Evolutionary conservation across 1,140 invertebrate species (phyloP), one percentile per base, ranked within the genome.

Genomic region (Tyrophagus putrescentiae): DNA sequence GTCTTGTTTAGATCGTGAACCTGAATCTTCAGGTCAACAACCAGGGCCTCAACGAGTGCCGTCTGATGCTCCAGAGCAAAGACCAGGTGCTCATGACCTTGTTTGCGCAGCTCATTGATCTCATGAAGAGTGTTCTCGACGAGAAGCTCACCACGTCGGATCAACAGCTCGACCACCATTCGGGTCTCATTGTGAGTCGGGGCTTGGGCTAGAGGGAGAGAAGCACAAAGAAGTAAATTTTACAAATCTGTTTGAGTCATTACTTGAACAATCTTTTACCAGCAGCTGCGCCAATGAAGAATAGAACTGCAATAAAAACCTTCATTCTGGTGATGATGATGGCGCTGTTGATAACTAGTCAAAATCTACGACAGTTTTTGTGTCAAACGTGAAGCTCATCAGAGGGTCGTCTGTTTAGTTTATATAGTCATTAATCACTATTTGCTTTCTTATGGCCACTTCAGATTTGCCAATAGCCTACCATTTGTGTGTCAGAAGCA

Each of bases 41-140:
- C 28, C 57, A 58, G 34, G n/a, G 57, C 57, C 25, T 58, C 57
- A 42, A 57, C 36, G n/a, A 58, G 34, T 11, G 25, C 53, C 18
- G 44, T 18, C 29, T 58, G 21, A 58, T 58, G 44, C 25, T 58
- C 50, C 7, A 57, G 2, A 57, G 57, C 57, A 28, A 13, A 11
- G n/a, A 57, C 13, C 25, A 58, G 34, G 16, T 58, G 57, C n/a
- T 27, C 57, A 27, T 58, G 13, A 54, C 52, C 52, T 9, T 21
- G 31, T 25, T 48, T 18, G 27, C 13, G 28, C 9, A 27, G 28
- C 21, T 39, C 21, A 39, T 39, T 39, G 21, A 13, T 39, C 21
- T 13, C 21, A 39, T 39, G 13, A 39, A 39, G 21, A 39, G 36
- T 39, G 21, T 39, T 39, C n/a, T n/a, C n/a, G n/a, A n/a, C n/a